Evolutionary conservation across 2,113 vertebrate species (phyloP), one percentile per base, ranked within the genome.

Genomic region (Indicator indicator): DNA sequence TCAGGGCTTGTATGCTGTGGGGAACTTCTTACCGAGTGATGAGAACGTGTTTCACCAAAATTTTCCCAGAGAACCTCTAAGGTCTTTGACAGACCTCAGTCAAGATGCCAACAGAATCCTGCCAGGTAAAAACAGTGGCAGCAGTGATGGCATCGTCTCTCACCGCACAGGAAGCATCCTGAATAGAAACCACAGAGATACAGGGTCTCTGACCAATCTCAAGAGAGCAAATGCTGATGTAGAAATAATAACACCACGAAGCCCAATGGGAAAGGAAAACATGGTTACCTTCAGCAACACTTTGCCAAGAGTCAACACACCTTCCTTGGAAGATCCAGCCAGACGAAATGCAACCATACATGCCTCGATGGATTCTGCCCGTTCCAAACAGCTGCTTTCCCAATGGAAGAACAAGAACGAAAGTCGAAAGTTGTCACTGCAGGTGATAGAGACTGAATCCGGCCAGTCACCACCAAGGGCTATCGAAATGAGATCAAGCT

Each of bases 221-320:
- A 99, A 99, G 95, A 97, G 97, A 79, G 98, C 98, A 38, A 98
- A 98, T 38, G 98, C 99, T 26, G 99, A 99, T 19, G 99, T 99
- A 63, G 99, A 99, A 95, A 98, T 99, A 85, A 99, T 99, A 93
- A 98, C 97, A 46, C 98, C 99, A 6, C 97, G 99, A 87, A 99
- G 99, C 95, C 98, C 98, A 32, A 98, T 96, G 97, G 99, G 98
- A 40, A 99, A 99, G 82, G 99, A 99, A 95, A 99, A 99, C 83
- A 99, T 99, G 99, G 98, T 99, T 30, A 99, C 99, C 58, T 99
- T 99, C 95, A 99, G 99, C 96, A 99, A 99, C 93, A 99, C 99
- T 19, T 97, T 99, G 88, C 99, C 99, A 12, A 98, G 99, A 68
- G 99, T 98, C 70, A 99, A 99, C 96, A 99, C 98, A 3, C 98